Evolutionary conservation across 1,140 invertebrate species (phyloP).

Genomic region (Globodera rostochiensis): DNA sequence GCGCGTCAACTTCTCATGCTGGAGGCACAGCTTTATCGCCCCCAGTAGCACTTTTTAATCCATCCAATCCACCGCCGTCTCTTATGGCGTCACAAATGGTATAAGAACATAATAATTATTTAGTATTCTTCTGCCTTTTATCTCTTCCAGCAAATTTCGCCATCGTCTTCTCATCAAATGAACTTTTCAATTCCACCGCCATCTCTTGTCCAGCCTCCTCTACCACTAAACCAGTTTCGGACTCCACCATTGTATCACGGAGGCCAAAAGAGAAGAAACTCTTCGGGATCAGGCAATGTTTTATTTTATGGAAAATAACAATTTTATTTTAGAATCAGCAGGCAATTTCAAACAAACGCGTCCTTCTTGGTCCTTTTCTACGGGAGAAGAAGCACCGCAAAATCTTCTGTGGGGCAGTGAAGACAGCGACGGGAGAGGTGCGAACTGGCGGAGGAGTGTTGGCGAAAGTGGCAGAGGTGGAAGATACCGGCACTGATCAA

Average conservation of each 20-base stretch:
- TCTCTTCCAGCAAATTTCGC: slow-evolving; percentile 16
- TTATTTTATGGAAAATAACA: slow-evolving; percentile 9
- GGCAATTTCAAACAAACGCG: neutral
- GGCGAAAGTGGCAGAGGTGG: neutral
- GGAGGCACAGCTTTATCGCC: neutral
- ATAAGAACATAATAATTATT: neutral
- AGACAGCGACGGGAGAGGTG: neutral
- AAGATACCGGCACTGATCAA: neutral
- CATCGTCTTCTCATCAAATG: neutral
- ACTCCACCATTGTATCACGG: neutral
- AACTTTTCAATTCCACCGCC: slow-evolving; percentile 27
- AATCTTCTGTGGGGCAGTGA: neutral
- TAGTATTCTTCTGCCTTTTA: neutral
- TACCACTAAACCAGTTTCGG: slow-evolving; percentile 12
- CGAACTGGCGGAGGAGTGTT: neutral
- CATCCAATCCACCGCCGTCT: slow-evolving; percentile 36
- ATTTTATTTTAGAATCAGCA: neutral
- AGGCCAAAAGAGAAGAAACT: slow-evolving; percentile 18
- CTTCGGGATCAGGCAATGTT: slow-evolving; percentile 2
- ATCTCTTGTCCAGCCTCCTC: slow-evolving; percentile 19
- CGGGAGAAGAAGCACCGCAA: neutral
- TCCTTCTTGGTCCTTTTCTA: neutral
- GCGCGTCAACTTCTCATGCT: neutral
- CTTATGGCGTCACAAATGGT: slow-evolving; percentile 9
- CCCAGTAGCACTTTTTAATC: slow-evolving; percentile 25